Evolutionary conservation across 2,113 vertebrate species (phyloP).

Genomic region (Solenodon paradoxus): DNA sequence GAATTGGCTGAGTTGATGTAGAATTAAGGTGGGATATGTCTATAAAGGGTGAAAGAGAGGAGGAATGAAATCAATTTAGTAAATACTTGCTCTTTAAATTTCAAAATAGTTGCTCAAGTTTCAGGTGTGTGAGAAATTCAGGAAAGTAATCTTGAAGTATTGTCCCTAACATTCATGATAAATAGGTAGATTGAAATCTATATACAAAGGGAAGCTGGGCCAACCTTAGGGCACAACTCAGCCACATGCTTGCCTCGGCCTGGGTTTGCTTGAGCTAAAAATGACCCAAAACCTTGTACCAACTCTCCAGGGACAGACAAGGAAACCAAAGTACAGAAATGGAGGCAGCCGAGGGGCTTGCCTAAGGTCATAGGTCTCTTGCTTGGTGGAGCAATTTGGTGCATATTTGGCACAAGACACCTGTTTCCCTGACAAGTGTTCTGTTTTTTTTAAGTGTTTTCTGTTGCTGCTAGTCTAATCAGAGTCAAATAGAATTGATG

Average conservation of each 20-base stretch:
- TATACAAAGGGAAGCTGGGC: background rate
- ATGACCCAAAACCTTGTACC: background rate
- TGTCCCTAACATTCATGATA: background rate
- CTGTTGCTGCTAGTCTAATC: background rate
- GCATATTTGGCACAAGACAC: background rate
- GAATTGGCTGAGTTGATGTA: constrained; percentile 55
- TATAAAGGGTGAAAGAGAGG: constrained; percentile 63
- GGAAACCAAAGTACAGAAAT: background rate
- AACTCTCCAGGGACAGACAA: background rate
- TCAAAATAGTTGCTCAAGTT: background rate
- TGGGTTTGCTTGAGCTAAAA: background rate
- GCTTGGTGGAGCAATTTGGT: background rate
- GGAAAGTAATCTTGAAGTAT: background rate
- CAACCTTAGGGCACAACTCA: background rate
- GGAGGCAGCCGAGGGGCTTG: background rate
- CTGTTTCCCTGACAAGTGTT: background rate
- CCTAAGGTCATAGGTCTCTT: background rate
- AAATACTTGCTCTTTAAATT: background rate
- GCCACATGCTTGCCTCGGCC: background rate
- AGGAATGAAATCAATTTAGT: background rate
- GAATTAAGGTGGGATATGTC: constrained; percentile 88
- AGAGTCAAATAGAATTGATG: background rate
- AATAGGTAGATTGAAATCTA: background rate
- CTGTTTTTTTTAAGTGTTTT: background rate
- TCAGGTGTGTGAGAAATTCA: background rate